Evolutionary conservation across 2,888 invertebrate genomes (phyloP), one percentile per base, ranked within the genome.

Genomic region (Clivina fossor): DNA sequence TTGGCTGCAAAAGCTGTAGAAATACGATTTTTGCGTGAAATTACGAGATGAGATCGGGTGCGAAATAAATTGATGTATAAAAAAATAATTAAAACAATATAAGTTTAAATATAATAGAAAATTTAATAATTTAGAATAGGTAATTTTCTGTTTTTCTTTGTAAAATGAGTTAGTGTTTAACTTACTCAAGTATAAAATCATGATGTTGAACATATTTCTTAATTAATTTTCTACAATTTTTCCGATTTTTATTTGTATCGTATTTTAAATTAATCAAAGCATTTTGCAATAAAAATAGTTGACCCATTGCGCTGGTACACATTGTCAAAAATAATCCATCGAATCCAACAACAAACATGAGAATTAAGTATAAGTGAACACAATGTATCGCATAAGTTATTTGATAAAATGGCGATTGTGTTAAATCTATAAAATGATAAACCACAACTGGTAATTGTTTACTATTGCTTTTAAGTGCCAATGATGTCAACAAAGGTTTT

Each of bases 161-260:
- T n/a, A n/a, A n/a, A n/a, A n/a, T n/a, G n/a, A n/a, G n/a, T n/a
- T n/a, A n/a, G n/a, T n/a, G n/a, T n/a, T n/a, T 37, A 8, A 51
- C 51, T 51, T 43, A 51, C 51, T 51, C 41, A 11, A 51, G 22
- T 15, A 51, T 32, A 33, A 51, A 51, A 16, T 51, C 24, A 15
- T 51, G 41, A 41, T 51, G 51, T 20, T 43, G 15, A 32, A 51
- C 51, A 43, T 51, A 51, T 13, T 22, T 24, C 11, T 40, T 40
- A 8, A 51, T 22, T 8, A 15, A n/a, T 8, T 43, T 4, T 4
- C 30, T 11, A 13, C 32, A 51, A n/a, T 9, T 40, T 20, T 16
- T 19, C n/a, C 20, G 9, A 19, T 40, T 19, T 18, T 40, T 11
- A 3, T 19, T 22, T 4, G 13, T 24, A 13, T 9, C n/a, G 22